Evolutionary conservation across 2,797 vertebrate species (phyloP).

Genomic region (Brachyrhaphis roseni): DNA sequence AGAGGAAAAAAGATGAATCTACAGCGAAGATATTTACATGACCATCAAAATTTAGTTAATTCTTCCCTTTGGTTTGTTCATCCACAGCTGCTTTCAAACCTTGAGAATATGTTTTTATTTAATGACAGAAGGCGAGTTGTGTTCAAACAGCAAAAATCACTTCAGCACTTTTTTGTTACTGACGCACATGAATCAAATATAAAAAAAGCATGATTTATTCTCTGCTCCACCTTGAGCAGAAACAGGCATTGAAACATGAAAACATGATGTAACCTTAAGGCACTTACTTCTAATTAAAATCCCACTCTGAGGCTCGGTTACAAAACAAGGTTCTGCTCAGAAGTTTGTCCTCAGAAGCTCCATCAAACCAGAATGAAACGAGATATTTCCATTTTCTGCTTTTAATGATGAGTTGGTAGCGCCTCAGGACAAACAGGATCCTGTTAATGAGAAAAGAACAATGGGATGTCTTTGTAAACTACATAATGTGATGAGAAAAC

Average conservation of each 20-base stretch:
- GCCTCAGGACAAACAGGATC: constrained; percentile 63
- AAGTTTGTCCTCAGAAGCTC: constrained; percentile 38
- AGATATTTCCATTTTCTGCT: constrained; percentile 66
- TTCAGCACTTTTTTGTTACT: constrained; percentile 10
- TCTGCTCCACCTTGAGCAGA: constrained; percentile 25
- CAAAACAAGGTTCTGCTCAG: constrained; percentile 41
- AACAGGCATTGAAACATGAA: constrained; percentile 10
- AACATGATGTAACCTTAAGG: constrained; percentile 62
- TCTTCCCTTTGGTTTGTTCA: neutral
- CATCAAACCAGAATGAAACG: constrained; percentile 58
- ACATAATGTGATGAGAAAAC: constrained; percentile 54
- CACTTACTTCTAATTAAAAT: constrained; percentile 62
- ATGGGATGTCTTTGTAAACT: constrained; percentile 63
- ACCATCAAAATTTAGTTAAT: neutral
- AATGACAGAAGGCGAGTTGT: neutral
- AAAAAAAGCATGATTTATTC: constrained; percentile 19
- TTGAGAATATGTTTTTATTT: neutral
- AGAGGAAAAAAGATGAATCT: constrained; percentile 2
- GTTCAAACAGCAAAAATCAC: neutral
- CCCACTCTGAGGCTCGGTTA: constrained; percentile 41
- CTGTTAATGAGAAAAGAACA: constrained; percentile 75
- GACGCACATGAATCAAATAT: constrained; percentile 2
- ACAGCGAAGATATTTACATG: neutral
- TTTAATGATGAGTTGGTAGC: constrained; percentile 64
- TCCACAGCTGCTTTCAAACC: neutral